These are phyloP conservation scores for Buathra laborator DNA, from an alignment of 2,888 invertebrate genomes.

Conservation along the genomic window DNA sequence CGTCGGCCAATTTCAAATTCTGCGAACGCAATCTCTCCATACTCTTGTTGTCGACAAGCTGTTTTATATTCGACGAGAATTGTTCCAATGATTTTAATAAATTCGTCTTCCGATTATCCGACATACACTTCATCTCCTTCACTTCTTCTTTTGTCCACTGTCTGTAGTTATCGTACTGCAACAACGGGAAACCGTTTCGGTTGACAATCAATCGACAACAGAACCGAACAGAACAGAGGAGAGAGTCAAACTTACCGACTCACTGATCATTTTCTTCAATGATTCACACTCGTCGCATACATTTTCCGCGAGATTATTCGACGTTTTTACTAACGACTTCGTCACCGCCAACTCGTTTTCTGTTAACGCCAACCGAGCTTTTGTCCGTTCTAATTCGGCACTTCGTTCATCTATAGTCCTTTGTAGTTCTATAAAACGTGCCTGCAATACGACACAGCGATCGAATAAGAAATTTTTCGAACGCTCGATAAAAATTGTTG, in stretches of 20 bases:
- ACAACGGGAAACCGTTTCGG: constrained; percentile 49
- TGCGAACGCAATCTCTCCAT: too few species aligned
- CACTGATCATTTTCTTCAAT: constrained; percentile 72
- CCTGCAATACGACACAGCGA: constrained; percentile 72
- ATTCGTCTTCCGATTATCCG: constrained; percentile 72
- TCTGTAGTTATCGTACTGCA: constrained; percentile 75
- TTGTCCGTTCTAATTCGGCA: constrained; percentile 81
- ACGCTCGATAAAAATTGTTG: too few species aligned
- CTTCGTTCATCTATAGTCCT: constrained; percentile 74
- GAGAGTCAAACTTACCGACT: too few species aligned
- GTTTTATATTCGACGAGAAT: too few species aligned
- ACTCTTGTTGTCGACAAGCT: too few species aligned
- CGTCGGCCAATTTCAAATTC: too few species aligned
- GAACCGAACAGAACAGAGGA: too few species aligned
- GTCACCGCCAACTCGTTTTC: constrained; percentile 85
- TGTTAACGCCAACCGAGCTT: constrained; percentile 85
- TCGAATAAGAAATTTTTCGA: too few species aligned
- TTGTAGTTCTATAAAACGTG: constrained; percentile 80
- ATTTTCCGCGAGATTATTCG: constrained; percentile 73
- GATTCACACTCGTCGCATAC: constrained; percentile 69
- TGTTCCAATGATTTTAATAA: constrained; percentile 71
- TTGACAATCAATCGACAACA: constrained; percentile 60
- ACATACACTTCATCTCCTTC: constrained; percentile 68
- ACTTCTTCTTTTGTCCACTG: constrained; percentile 76
- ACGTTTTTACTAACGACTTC: constrained; percentile 85